phyloP scores from a whole-genome alignment of 2,888 invertebrate genomes.

The Isotomurus palustris region DNA sequence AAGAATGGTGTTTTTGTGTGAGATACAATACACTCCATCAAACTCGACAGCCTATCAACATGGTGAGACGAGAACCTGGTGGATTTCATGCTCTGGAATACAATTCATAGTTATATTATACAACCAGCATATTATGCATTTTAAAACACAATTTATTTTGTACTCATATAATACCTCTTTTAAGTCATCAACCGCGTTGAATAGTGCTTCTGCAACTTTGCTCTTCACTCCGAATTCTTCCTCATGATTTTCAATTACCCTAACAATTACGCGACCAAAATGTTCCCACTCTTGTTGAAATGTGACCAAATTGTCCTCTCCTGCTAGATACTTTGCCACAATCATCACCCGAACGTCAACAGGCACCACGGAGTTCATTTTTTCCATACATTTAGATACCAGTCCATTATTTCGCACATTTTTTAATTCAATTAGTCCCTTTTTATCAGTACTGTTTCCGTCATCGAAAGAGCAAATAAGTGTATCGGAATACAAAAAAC shows the following conservation, averaged over 20 bases:
- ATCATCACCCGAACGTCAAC: constrained; percentile 29
- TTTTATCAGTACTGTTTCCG: constrained; percentile 14
- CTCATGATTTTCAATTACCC: background rate
- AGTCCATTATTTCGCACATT: constrained; percentile 31
- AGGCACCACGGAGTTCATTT: constrained; percentile 21
- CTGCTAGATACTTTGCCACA: constrained; percentile 22
- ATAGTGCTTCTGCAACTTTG: too few relatives aligned
- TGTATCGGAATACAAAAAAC: constrained; percentile 31
- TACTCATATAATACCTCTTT: constrained; percentile 24
- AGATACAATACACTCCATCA: background rate
- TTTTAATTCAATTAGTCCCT: constrained; percentile 26
- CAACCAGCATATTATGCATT: background rate
- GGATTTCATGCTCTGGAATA: constrained; percentile 27
- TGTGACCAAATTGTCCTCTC: too few relatives aligned
- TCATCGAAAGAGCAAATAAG: constrained; percentile 29
- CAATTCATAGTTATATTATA: background rate
- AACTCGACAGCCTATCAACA: background rate
- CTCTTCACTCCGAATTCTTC: too few relatives aligned
- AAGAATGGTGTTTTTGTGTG: background rate
- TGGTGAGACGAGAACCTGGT: constrained; percentile 8
- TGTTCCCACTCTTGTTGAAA: constrained; percentile 31
- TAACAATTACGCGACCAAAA: constrained; percentile 24
- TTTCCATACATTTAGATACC: constrained; percentile 29
- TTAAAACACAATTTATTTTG: constrained; percentile 1
- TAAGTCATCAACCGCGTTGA: constrained; percentile 21